phyloP scores from a whole-genome alignment of 2,797 vertebrate species.

The Mormyrops attenuatus region DNA sequence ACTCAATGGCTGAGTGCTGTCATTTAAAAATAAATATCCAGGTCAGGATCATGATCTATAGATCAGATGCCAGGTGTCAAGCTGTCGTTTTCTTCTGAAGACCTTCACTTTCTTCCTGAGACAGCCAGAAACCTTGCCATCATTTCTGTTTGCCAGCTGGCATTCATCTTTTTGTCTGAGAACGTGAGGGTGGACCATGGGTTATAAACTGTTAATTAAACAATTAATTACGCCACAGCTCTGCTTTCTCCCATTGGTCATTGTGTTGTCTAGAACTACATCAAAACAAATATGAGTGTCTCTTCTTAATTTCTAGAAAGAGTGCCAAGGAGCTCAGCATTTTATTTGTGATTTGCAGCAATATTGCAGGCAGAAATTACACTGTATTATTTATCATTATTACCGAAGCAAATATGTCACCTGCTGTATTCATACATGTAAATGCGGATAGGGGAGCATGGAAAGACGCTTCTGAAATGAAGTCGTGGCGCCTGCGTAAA shows the following conservation, averaged over 20 bases:
- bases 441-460: neutral
- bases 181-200: neutral
- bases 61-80: conserved; percentile 11
- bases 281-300: neutral
- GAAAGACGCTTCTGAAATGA: neutral
- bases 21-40: neutral
- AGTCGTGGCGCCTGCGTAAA: neutral
- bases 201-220: neutral
- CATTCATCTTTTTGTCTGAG: neutral
- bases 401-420: neutral
- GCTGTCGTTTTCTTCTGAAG: neutral
- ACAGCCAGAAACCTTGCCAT: neutral
- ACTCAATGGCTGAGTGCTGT: neutral
- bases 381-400: neutral
- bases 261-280: neutral
- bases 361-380: neutral
- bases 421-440: neutral
- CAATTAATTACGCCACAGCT: neutral
- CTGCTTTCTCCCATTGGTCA: neutral
- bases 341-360: neutral
- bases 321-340: neutral
- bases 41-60: conserved; percentile 9
- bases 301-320: neutral
- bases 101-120: neutral
- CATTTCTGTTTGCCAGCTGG: neutral